phyloP scores from a whole-genome alignment of 2,113 vertebrate species.

The Lichenostomus cassidix region DNA sequence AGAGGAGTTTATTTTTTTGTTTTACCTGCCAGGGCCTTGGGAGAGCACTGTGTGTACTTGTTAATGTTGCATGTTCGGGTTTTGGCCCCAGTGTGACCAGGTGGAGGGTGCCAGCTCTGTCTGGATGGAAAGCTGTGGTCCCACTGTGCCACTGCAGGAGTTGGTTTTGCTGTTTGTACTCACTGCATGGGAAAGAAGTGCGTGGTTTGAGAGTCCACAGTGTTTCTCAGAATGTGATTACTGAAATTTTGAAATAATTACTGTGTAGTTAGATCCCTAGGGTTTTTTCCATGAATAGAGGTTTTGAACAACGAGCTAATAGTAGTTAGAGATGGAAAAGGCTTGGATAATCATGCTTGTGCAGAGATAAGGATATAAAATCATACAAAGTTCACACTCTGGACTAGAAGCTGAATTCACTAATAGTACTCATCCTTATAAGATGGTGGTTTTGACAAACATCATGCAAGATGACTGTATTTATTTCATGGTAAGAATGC shows the following conservation, averaged over 20 bases:
- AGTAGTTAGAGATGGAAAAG: background rate
- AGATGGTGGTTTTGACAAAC: background rate
- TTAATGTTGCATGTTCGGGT: background rate
- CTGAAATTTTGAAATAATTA: background rate
- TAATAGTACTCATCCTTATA: background rate
- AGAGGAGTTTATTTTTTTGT: background rate
- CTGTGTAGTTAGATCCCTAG: accelerated
- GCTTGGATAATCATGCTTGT: background rate
- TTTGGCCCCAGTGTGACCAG: background rate
- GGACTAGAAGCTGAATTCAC: background rate
- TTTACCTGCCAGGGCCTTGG: background rate
- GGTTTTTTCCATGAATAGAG: background rate
- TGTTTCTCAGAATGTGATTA: background rate
- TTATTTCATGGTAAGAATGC: background rate
- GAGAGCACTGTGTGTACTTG: background rate
- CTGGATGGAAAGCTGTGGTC: background rate
- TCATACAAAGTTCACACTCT: background rate
- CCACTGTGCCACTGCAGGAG: background rate
- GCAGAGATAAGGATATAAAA: background rate
- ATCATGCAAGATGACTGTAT: background rate
- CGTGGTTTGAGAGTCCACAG: background rate
- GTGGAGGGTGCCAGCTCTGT: accelerated
- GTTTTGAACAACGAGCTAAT: background rate
- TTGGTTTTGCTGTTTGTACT: background rate
- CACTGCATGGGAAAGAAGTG: accelerated